phyloP scores from a whole-genome alignment of 2,797 vertebrate species.

The Petrocephalus sullivani region DNA sequence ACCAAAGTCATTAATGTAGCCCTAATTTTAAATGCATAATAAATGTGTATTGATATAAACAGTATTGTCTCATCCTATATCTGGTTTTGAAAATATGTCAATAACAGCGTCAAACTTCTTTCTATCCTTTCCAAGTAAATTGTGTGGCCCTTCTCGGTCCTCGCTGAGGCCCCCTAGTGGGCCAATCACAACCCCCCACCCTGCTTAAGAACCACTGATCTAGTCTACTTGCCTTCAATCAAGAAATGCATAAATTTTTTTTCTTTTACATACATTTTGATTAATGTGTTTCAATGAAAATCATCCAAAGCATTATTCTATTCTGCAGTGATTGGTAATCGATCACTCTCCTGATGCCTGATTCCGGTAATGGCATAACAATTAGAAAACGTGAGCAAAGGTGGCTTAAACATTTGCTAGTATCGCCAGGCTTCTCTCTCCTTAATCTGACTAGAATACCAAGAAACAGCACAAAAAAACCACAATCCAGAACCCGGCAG shows the following conservation, averaged over 20 bases:
- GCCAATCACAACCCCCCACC: background rate
- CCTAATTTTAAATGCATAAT: background rate
- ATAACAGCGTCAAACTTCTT: slow-evolving; percentile 8
- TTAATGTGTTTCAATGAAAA: background rate
- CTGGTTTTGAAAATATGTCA: background rate
- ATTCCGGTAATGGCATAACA: background rate
- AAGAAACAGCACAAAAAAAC: background rate
- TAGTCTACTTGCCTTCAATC: slow-evolving; percentile 26
- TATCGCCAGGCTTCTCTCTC: background rate
- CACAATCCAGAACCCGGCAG: background rate
- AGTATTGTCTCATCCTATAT: background rate
- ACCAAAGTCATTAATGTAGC: background rate
- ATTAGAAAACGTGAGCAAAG: background rate
- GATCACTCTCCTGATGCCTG: background rate
- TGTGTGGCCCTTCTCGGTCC: background rate
- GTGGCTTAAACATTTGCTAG: background rate
- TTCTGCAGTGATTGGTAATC: background rate
- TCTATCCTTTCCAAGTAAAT: background rate
- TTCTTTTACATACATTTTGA: background rate
- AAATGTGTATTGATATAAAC: background rate
- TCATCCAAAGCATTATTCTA: background rate
- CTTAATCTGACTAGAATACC: background rate
- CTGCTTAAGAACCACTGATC: background rate
- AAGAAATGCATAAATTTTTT: slow-evolving; percentile 32
- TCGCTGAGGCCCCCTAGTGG: background rate